Evolutionary conservation across 2,888 invertebrate genomes (phyloP).

Genomic region (Cheilosia vulpina): DNA sequence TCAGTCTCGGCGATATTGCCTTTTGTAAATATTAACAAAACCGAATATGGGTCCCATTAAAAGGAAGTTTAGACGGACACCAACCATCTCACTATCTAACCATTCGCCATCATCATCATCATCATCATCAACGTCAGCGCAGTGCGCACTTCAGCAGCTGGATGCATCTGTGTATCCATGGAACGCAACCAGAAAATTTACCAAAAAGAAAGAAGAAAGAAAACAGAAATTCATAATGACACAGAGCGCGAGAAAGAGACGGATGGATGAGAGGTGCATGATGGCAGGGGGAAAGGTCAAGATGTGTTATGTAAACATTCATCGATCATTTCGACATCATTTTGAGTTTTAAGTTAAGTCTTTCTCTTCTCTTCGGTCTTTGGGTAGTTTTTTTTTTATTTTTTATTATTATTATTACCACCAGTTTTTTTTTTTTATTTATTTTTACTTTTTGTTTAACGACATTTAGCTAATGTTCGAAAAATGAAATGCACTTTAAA

Average conservation of each 20-base stretch:
- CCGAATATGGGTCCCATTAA: slow-evolving; percentile 65
- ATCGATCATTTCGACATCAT: slow-evolving; percentile 73
- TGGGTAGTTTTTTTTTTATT: background rate
- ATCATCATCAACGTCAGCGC: slow-evolving; percentile 12
- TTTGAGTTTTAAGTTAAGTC: slow-evolving; percentile 40
- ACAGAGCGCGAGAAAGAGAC: slow-evolving; percentile 8
- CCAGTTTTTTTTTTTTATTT: background rate
- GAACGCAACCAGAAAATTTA: slow-evolving; percentile 58
- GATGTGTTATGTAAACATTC: slow-evolving; percentile 74
- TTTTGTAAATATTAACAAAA: slow-evolving; percentile 65
- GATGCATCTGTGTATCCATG: slow-evolving; percentile 57
- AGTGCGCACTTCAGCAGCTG: slow-evolving; percentile 47
- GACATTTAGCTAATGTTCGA: slow-evolving; percentile 63
- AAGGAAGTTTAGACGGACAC: slow-evolving; percentile 61
- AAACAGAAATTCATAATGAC: slow-evolving; percentile 54
- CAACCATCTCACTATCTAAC: slow-evolving; percentile 17
- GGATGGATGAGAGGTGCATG: background rate
- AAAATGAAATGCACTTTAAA: slow-evolving; percentile 64
- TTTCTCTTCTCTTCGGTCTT: slow-evolving; percentile 23
- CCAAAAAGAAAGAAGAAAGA: slow-evolving; percentile 28
- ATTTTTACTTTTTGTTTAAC: slow-evolving; percentile 50
- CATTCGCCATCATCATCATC: slow-evolving; percentile 14
- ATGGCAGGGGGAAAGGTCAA: slow-evolving; percentile 68
- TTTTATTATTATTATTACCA: slow-evolving; percentile 32
- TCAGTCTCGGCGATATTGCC: slow-evolving; percentile 21